A percentile compares a stretch with the other conserved stretches of the same genome.
Evolutionary conservation across 1,140 invertebrate species (phyloP).

Genomic region (Thaumetopoea pityocampa): DNA sequence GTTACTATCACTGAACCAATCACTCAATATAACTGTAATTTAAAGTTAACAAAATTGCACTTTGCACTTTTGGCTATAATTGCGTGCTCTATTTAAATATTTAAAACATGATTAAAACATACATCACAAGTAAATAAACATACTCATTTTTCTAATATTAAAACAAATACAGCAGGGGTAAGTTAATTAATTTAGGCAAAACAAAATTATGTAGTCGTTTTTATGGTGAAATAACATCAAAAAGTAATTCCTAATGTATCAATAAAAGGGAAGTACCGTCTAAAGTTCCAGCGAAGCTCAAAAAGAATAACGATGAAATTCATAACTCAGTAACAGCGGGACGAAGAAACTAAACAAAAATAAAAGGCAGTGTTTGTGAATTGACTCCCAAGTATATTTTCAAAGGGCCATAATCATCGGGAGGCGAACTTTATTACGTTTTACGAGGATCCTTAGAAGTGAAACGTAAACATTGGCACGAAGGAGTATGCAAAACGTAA

Average conservation of each 20-base stretch:
- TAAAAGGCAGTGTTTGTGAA: slow-evolving; percentile 40
- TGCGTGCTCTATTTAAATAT: slow-evolving; percentile 11
- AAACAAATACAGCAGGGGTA: no score
- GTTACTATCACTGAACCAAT: no score
- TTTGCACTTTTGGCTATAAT: no score
- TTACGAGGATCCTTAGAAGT: slow-evolving; percentile 36
- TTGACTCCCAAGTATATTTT: slow-evolving; percentile 48
- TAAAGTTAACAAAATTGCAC: no score
- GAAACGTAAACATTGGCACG: slow-evolving; percentile 42
- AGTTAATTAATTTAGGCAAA: slow-evolving; percentile 13
- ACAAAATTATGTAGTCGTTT: slow-evolving; percentile 12
- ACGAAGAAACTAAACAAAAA: slow-evolving; percentile 55
- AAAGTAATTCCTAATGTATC: slow-evolving; percentile 28
- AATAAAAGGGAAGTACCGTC: slow-evolving; percentile 28
- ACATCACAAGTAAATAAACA: no score
- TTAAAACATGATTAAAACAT: no score
- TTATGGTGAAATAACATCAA: slow-evolving; percentile 10
- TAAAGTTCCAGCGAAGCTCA: slow-evolving; percentile 28
- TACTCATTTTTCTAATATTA: no score
- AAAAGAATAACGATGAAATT: slow-evolving; percentile 49
- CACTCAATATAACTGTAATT: no score
- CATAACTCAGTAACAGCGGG: slow-evolving; percentile 30
- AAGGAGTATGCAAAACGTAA: slow-evolving; percentile 42
- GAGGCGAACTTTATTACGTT: slow-evolving; percentile 53
- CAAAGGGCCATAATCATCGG: slow-evolving; percentile 54